Percentiles rank a stretch among this genome's conserved stretches.
phyloP scores from a whole-genome alignment of 1,140 invertebrate species.

The Coenobita brevimanus region DNA sequence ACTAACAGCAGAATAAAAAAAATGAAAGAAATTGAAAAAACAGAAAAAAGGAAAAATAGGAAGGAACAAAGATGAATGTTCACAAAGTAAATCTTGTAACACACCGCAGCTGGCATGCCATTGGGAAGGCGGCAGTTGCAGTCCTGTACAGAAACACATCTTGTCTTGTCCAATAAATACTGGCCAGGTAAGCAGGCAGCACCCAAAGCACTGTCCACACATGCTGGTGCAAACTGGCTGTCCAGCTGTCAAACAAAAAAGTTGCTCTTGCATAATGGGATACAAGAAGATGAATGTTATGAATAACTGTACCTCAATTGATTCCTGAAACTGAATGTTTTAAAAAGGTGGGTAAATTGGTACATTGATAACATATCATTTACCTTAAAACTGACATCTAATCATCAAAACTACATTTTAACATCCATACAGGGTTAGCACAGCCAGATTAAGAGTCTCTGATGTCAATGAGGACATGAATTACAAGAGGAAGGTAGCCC shows the following conservation, averaged over 20 bases:
- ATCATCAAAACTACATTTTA: too few relatives aligned
- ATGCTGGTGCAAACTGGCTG: slow-evolving; percentile 75
- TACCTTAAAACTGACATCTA: too few relatives aligned
- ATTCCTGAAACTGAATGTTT: too few relatives aligned
- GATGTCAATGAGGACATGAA: too few relatives aligned
- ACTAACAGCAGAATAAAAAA: not conserved
- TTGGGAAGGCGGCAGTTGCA: slow-evolving; percentile 81
- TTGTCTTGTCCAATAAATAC: slow-evolving; percentile 80
- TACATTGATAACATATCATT: too few relatives aligned
- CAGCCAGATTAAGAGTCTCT: too few relatives aligned
- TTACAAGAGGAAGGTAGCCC: too few relatives aligned
- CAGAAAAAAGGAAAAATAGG: not conserved
- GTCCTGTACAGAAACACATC: slow-evolving; percentile 81
- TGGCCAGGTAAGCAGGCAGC: slow-evolving; percentile 72
- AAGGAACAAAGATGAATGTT: not conserved
- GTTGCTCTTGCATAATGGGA: not conserved
- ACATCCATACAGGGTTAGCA: too few relatives aligned
- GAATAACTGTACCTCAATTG: not conserved
- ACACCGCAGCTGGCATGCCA: slow-evolving; percentile 79
- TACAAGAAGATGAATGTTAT: not conserved
- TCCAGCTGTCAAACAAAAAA: slow-evolving; percentile 50
- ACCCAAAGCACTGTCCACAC: slow-evolving; percentile 69
- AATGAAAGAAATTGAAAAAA: not conserved
- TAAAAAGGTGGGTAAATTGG: too few relatives aligned
- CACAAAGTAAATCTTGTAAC: too few relatives aligned